phyloP scores from a whole-genome alignment of 2,888 invertebrate species.

The Cremastinae sp. region DNA sequence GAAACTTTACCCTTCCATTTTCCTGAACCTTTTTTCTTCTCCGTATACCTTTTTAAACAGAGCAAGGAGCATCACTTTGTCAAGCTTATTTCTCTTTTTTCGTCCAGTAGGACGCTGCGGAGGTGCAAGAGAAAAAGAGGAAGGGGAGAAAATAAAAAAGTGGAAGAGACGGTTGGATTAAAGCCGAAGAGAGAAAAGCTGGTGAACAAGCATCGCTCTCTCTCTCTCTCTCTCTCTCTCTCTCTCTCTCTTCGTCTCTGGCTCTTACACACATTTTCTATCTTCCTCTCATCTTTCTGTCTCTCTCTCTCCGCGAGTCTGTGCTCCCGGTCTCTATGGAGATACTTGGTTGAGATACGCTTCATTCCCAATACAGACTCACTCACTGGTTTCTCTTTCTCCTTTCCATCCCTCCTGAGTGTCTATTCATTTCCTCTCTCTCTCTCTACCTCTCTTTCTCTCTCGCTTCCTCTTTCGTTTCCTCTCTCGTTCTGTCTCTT shows the following conservation, averaged over 20 bases:
- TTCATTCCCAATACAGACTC: conserved; percentile 70
- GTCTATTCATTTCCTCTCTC: conserved; percentile 1
- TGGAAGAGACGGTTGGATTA: conserved; percentile 65
- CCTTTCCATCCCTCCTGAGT: conserved; percentile 14
- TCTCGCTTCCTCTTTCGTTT: conserved; percentile 18
- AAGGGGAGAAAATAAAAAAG: conserved; percentile 52
- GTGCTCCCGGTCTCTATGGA: conserved; percentile 76
- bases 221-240: conserved; percentile 60
- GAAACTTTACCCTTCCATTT: conserved; percentile 21
- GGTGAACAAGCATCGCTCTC: conserved; percentile 62
- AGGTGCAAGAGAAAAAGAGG: conserved; percentile 20
- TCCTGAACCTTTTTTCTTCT: conserved; percentile 36
- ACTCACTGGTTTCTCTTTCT: conserved; percentile 43
- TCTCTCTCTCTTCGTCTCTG: conserved; percentile 33
- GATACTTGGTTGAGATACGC: conserved; percentile 79
- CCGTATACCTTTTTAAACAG: conserved; percentile 17
- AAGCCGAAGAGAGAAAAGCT: conserved; percentile 67
- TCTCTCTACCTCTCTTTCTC: conserved; percentile 24
- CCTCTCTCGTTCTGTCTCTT: conserved; percentile 45
- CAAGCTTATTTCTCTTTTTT: too few species aligned
- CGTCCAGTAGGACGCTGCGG: conserved; percentile 16
- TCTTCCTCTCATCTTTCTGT: conserved; percentile 44
- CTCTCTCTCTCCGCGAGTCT: conserved; percentile 43
- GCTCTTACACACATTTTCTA: conserved; percentile 45
- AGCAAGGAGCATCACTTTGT: conserved; percentile 1